A percentile compares a stretch with the other conserved stretches of the same genome.
These are phyloP conservation scores for Oreochromis grahami DNA, from an alignment of 2,797 vertebrate species.

Conservation along the genomic window DNA sequence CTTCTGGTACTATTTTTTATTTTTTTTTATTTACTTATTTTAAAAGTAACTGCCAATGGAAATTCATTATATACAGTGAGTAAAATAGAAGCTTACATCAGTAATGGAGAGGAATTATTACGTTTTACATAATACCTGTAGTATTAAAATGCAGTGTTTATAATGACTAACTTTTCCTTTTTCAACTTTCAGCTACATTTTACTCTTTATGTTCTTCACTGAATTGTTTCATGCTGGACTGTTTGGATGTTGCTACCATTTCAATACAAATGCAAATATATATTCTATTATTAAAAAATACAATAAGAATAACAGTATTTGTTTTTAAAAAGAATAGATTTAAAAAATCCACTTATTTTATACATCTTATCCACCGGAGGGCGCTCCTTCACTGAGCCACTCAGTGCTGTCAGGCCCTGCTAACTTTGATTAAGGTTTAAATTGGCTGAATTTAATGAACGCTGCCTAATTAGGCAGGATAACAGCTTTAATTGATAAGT, in stretches of 20 bases:
- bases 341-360: not conserved
- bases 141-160: too few relatives aligned
- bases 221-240: too few relatives aligned
- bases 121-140: too few relatives aligned
- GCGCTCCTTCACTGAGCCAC: constrained; percentile 72
- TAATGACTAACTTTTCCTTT: too few relatives aligned
- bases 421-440: constrained; percentile 95
- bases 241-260: too few relatives aligned
- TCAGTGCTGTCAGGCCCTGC: constrained; percentile 71
- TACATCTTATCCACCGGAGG: constrained; percentile 67
- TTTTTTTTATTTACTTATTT: not conserved
- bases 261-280: not conserved
- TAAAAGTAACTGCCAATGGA: not conserved
- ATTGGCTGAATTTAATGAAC: constrained; percentile 96
- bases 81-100: too few relatives aligned
- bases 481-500: constrained; percentile 88
- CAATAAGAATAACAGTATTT: not conserved
- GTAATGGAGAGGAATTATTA: too few relatives aligned
- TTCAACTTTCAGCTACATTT: too few relatives aligned
- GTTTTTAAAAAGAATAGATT: not conserved
- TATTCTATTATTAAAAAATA: not conserved
- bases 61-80: not conserved
- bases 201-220: too few relatives aligned
- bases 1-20: not conserved
- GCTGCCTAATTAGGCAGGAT: constrained; percentile 91